These are phyloP conservation scores for Antitype chi DNA, from an alignment of 2,888 invertebrate species.

Conservation along the genomic window DNA sequence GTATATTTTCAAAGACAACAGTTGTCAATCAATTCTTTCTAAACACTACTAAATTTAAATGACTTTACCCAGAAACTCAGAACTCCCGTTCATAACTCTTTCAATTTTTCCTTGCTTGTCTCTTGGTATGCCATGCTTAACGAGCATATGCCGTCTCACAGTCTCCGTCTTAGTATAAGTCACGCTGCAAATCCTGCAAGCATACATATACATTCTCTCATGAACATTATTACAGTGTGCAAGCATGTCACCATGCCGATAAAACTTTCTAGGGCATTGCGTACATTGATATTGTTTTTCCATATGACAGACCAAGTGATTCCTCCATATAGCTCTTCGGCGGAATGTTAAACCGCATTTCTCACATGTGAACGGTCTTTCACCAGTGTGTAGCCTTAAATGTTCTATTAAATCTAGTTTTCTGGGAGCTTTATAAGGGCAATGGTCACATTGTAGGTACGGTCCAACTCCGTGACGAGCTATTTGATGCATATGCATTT, in stretches of 20 bases:
- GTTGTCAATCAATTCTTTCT: not conserved
- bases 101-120: conserved; percentile 83
- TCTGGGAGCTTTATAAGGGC: conserved; percentile 81
- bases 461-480: conserved; percentile 80
- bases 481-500: conserved; percentile 79
- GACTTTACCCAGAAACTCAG: conserved; percentile 23
- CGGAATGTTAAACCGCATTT: conserved; percentile 86
- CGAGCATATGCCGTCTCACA: conserved; percentile 81
- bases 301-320: conserved; percentile 82
- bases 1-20: not conserved
- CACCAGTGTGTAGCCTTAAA: conserved; percentile 83
- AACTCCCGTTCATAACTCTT: conserved; percentile 70
- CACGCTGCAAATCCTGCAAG: conserved; percentile 80
- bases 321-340: conserved; percentile 81
- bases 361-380: conserved; percentile 85
- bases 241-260: conserved; percentile 74
- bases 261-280: conserved; percentile 82
- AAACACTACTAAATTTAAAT: not conserved
- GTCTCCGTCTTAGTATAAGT: conserved; percentile 82
- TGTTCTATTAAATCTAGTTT: conserved; percentile 81
- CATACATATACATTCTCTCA: conserved; percentile 80
- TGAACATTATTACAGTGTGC: conserved; percentile 83
- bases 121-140: conserved; percentile 82
- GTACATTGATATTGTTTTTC: conserved; percentile 83
- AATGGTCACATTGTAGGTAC: conserved; percentile 79